Conservation (phyloP, 1,140 invertebrate genomes). For the Ceratina japonica region DNA sequence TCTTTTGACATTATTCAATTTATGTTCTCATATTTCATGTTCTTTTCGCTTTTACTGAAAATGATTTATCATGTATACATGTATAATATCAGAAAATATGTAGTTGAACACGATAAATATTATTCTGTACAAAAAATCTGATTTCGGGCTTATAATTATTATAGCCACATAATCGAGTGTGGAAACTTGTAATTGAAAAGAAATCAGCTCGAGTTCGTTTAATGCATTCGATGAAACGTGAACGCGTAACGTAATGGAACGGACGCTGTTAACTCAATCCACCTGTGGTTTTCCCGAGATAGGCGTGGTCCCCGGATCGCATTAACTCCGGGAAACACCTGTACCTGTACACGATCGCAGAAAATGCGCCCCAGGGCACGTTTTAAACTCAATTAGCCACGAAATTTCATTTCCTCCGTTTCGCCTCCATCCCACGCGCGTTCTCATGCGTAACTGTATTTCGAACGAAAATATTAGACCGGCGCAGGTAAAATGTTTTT, state of each 20-base stretch:
- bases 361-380: conserved; percentile 53
- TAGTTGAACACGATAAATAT: too few relatives aligned
- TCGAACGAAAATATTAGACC: not conserved
- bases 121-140: too few relatives aligned
- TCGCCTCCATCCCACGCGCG: conserved; percentile 19
- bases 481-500: not conserved
- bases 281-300: conserved; percentile 29
- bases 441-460: conserved; percentile 21
- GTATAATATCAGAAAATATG: too few relatives aligned
- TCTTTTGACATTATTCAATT: too few relatives aligned
- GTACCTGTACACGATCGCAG: conserved; percentile 21
- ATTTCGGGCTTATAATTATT: not conserved
- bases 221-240: not conserved
- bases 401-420: conserved; percentile 63
- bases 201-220: not conserved
- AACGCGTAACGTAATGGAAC: not conserved
- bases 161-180: not conserved
- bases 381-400: conserved; percentile 64
- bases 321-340: conserved; percentile 58
- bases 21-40: too few relatives aligned
- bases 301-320: conserved; percentile 42
- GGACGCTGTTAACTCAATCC: conserved; percentile 7
- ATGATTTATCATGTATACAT: too few relatives aligned
- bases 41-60: too few relatives aligned
- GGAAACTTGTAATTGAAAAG: conserved; percentile 23